A percentile compares a stretch with the other conserved stretches of the same genome.
These are phyloP conservation scores for Cryptophagus acutangulus DNA, from an alignment of 2,888 invertebrate genomes.

Conservation along the genomic window DNA sequence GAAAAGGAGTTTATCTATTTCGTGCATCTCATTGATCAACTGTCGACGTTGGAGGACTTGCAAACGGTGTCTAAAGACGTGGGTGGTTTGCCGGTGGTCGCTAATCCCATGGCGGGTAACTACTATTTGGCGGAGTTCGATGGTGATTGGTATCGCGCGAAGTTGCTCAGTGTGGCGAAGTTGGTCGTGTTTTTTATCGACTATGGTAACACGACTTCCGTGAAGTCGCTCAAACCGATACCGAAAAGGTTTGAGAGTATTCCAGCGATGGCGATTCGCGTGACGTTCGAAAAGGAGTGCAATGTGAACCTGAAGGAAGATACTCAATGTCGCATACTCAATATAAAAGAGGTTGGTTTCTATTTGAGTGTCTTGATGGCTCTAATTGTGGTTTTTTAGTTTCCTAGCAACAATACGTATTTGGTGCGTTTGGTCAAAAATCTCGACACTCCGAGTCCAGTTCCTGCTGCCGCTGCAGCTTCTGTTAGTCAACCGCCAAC, in stretches of 20 bases:
- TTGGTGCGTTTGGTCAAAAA: no score
- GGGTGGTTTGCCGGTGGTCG: background rate
- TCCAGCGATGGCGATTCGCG: slow-evolving; percentile 28
- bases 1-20: background rate
- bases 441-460: no score
- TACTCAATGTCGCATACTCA: no score
- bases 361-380: background rate
- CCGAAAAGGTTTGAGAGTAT: slow-evolving; percentile 23
- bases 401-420: no score
- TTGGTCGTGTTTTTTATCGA: slow-evolving; percentile 29
- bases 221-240: slow-evolving; percentile 21
- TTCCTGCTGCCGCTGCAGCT: background rate
- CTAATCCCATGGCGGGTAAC: slow-evolving; percentile 20
- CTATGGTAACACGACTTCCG: slow-evolving; percentile 33
- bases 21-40: background rate
- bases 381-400: background rate
- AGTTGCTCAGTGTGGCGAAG: slow-evolving; percentile 19
- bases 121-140: slow-evolving; percentile 27
- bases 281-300: slow-evolving; percentile 11
- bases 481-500: background rate
- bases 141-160: slow-evolving; percentile 31
- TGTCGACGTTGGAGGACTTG: no score
- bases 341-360: background rate
- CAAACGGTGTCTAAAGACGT: background rate
- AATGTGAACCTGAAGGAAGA: background rate